Evolutionary conservation across 2,888 invertebrate species (phyloP).

Genomic region (Heliconius ethilla): DNA sequence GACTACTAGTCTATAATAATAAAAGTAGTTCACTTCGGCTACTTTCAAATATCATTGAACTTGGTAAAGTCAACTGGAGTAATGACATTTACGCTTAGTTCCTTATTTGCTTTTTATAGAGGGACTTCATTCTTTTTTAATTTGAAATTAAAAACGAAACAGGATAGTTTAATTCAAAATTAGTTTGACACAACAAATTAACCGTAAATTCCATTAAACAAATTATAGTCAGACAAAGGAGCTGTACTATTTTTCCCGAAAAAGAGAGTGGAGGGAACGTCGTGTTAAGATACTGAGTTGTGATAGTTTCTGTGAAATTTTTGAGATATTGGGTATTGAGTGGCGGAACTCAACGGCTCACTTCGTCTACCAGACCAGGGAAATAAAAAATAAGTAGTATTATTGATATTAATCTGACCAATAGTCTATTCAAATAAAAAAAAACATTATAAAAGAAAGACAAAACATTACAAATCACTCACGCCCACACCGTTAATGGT

Average conservation of each 20-base stretch:
- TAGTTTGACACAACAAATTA: neutral
- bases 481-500: too few species aligned
- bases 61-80: constrained; percentile 1
- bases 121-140: too few species aligned
- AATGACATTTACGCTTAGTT: constrained; percentile 14
- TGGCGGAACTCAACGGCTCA: too few species aligned
- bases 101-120: neutral
- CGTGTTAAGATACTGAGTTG: too few species aligned
- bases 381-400: too few species aligned
- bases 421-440: neutral
- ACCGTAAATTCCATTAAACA: neutral
- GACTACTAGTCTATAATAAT: neutral
- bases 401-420: neutral
- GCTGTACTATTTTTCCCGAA: too few species aligned
- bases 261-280: too few species aligned
- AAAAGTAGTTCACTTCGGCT: neutral
- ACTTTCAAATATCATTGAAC: constrained; percentile 22
- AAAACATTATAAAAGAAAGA: neutral
- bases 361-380: too few species aligned
- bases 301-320: too few species aligned
- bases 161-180: neutral
- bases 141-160: neutral
- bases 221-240: neutral
- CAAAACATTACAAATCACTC: neutral
- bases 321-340: too few species aligned